Conservation (phyloP, 2,113 vertebrate genomes). For the Aix galericulata region DNA sequence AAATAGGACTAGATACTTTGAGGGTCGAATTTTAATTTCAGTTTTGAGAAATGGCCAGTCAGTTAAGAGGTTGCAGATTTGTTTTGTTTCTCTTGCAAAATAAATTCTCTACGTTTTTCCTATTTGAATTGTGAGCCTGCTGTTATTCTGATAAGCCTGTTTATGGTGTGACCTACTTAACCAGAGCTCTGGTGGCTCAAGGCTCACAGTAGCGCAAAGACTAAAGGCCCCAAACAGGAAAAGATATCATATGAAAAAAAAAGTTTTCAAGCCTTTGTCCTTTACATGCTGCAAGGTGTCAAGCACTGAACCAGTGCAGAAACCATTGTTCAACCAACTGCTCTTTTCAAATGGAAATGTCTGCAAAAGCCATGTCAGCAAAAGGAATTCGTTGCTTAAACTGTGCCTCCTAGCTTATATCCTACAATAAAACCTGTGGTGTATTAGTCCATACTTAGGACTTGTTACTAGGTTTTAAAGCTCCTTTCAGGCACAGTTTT, state of each 20-base stretch:
- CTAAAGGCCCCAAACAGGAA: conserved; percentile 59
- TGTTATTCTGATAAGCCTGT: conserved; percentile 13
- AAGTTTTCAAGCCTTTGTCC: conserved; percentile 27
- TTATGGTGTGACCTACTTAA: conserved; percentile 39
- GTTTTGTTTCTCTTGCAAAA: conserved; percentile 14
- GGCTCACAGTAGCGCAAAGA: neutral
- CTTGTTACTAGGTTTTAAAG: conserved; percentile 16
- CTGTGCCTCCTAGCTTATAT: neutral
- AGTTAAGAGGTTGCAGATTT: neutral
- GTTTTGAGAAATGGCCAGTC: neutral
- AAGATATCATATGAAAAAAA: conserved; percentile 29
- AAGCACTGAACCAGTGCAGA: neutral
- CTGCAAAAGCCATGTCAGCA: conserved; percentile 41
- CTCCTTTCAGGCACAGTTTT: conserved; percentile 27
- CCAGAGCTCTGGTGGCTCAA: neutral
- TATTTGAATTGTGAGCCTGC: neutral
- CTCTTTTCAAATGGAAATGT: conserved; percentile 65
- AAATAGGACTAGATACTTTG: neutral
- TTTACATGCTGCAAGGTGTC: conserved; percentile 50
- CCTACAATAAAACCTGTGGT: conserved; percentile 43
- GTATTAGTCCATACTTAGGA: conserved; percentile 6
- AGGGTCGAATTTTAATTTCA: neutral
- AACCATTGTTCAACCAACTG: conserved; percentile 47
- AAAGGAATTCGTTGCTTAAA: conserved; percentile 20
- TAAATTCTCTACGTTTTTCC: conserved; percentile 10